Base-by-base conservation (phyloP, 2,888 invertebrate genomes). In the Eupithecia abbreviata region DNA sequence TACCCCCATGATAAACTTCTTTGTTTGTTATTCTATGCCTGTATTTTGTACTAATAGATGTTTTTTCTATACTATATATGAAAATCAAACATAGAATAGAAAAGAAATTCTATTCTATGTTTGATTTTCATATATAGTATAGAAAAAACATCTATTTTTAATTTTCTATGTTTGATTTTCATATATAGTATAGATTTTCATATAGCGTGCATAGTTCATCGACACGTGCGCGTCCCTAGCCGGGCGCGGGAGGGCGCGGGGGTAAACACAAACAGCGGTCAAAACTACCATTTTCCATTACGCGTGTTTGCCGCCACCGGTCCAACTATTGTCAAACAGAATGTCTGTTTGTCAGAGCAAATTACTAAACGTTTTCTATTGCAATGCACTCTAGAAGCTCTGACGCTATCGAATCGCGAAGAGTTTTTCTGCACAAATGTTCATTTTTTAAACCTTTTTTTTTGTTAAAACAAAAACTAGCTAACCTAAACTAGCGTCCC, bases 201-300 rank as follows among this genome's bases (percentile, higher is more conserved):
- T 73, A 30, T 71, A 72, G 47, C 2, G 15, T 6, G 2, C 4
- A 12, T 62, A 12, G 30, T 51, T 7, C 13, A 58, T 72, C 70
- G 75, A 73, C 2, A 12, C 6, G 4, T 9, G 51, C 30, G 41
- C 76, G 71, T 67, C 77, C 42, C 74, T 76, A 71, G n/a, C 4
- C 67, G 45, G 15, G 51, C n/a, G 9, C 18, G 10, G 51, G 13
- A 13, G 49, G 43, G 73, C n/a, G 71, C 71, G 42, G 75, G 77
- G n/a, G 74, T 70, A 79, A 77, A 78, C 73, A 79, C 74, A 73
- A 74, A 73, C 76, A 73, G 66, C 72, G 75, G 78, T 75, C 80
- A 80, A 71, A 77, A 71, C 78, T 77, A 82, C 74, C 79, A 79
- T 80, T 79, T 77, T 74, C 77, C 78, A 79, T 80, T 77, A 81